Conservation (phyloP, 2,888 invertebrate genomes). For the Drosophila emarginata region DNA sequence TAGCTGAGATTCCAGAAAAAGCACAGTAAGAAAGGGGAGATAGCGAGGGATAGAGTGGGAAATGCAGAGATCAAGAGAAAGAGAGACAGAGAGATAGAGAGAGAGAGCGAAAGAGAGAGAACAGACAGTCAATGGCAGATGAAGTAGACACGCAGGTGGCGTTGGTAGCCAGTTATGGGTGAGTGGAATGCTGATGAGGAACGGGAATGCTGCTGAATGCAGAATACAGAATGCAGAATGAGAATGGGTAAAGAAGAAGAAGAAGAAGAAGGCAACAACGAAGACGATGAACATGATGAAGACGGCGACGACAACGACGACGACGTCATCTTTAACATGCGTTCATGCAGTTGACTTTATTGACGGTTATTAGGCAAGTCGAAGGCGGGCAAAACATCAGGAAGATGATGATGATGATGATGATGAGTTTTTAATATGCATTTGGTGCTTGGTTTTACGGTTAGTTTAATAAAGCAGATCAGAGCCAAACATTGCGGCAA, state of each 20-base stretch:
- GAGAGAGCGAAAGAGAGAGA: neutral
- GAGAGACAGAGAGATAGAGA: neutral
- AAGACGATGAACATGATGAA: slow-evolving; percentile 33
- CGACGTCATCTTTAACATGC: slow-evolving; percentile 35
- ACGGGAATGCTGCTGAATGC: slow-evolving; percentile 14
- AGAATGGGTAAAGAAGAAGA: slow-evolving; percentile 20
- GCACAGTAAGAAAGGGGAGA: slow-evolving; percentile 34
- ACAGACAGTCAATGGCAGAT: slow-evolving; percentile 33
- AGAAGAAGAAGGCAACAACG: slow-evolving; percentile 22
- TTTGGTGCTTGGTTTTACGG: slow-evolving; percentile 69
- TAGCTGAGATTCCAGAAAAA: slow-evolving; percentile 46
- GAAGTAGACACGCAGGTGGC: slow-evolving; percentile 54
- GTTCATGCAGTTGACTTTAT: slow-evolving; percentile 62
- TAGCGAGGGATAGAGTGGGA: slow-evolving; percentile 23
- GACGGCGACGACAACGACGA: slow-evolving; percentile 54
- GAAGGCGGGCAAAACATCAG: slow-evolving; percentile 72
- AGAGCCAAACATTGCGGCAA: slow-evolving; percentile 37
- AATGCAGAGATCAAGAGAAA: too few species aligned
- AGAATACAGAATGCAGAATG: slow-evolving; percentile 17
- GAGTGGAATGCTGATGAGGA: slow-evolving; percentile 66
- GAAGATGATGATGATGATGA: slow-evolving; percentile 58
- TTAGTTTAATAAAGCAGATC: slow-evolving; percentile 65
- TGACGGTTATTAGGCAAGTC: slow-evolving; percentile 76
- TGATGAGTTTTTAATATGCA: slow-evolving; percentile 76
- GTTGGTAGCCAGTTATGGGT: slow-evolving; percentile 55